These are phyloP conservation scores for Resseliella maxima DNA, from an alignment of 2,888 invertebrate species.

Conservation along the genomic window DNA sequence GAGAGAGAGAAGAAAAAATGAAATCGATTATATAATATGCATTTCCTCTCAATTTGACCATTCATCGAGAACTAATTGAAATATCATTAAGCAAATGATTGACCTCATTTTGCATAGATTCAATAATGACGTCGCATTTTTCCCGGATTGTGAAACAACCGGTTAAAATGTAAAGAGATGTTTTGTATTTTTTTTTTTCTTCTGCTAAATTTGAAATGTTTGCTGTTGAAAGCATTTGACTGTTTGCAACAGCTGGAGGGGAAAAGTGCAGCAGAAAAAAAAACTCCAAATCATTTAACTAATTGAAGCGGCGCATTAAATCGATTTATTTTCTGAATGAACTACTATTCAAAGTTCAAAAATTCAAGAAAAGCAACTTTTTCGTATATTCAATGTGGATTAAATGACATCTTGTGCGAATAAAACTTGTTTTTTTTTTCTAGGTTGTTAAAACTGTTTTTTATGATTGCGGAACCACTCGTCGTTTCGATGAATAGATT, in stretches of 20 bases:
- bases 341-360: neutral
- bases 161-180: neutral
- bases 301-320: neutral
- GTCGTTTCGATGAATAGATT: neutral
- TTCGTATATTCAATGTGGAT: neutral
- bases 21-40: conserved; percentile 22
- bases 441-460: neutral
- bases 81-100: conserved; percentile 46
- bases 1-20: neutral
- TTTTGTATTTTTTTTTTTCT: too few species aligned
- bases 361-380: neutral
- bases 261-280: neutral
- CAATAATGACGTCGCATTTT: neutral
- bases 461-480: neutral
- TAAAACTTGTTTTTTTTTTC: too few species aligned
- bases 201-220: neutral
- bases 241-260: neutral
- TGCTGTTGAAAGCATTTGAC: neutral
- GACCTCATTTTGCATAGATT: conserved; percentile 33
- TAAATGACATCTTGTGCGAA: neutral
- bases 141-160: neutral
- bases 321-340: neutral
- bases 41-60: conserved; percentile 45
- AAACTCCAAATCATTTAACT: conserved; percentile 6
- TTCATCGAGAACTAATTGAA: conserved; percentile 43